These are phyloP conservation scores for Corynorhinus townsendii DNA, from an alignment of 2,113 vertebrate species.

Conservation along the genomic window DNA sequence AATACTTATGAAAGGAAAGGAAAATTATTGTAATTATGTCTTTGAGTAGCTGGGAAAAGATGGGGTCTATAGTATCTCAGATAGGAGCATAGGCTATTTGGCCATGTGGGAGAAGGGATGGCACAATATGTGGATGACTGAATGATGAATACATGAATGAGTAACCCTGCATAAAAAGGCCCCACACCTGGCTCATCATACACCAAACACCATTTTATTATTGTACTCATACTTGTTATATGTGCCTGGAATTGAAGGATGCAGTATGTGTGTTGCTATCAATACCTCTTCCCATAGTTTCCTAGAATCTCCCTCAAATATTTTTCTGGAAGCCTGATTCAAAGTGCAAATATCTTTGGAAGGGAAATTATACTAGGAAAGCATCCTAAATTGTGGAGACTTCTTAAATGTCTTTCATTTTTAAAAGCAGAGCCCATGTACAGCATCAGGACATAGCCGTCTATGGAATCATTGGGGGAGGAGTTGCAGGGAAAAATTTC, in stretches of 20 bases:
- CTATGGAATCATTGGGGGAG: neutral
- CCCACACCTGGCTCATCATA: neutral
- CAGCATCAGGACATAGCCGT: neutral
- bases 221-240: neutral
- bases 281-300: neutral
- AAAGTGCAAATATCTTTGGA: neutral
- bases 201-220: neutral
- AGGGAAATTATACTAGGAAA: neutral
- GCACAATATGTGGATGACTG: neutral
- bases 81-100: neutral
- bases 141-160: neutral
- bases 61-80: too few relatives aligned
- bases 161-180: neutral
- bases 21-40: neutral
- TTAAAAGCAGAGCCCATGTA: neutral
- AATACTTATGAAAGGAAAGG: neutral
- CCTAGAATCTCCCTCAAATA: neutral
- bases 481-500: neutral
- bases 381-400: neutral
- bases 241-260: neutral
- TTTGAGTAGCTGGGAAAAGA: neutral
- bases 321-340: conserved; percentile 25
- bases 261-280: neutral
- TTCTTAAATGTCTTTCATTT: neutral
- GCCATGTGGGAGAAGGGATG: neutral